Evolutionary conservation across 2,888 invertebrate genomes (phyloP).

Genomic region (Eurytoma californica): DNA sequence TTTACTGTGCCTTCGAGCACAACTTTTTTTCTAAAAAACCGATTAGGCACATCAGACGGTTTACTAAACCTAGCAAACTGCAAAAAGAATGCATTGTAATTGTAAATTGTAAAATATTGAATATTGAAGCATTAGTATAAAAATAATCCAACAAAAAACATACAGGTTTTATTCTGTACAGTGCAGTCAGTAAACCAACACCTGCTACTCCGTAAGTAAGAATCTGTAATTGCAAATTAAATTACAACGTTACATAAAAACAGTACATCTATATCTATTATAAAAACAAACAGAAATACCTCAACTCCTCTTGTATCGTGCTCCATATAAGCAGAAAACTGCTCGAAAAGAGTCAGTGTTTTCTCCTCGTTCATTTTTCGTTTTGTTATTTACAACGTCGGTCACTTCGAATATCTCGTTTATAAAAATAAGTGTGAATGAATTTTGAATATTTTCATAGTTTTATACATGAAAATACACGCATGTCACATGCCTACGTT

Average conservation of each 20-base stretch:
- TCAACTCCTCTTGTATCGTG: constrained; percentile 62
- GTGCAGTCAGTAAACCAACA: constrained; percentile 77
- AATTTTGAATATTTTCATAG: constrained; percentile 41
- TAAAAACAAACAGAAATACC: constrained; percentile 57
- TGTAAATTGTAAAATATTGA: constrained; percentile 24
- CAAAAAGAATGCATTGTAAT: constrained; percentile 54
- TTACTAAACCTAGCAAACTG: constrained; percentile 81
- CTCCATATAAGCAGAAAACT: constrained; percentile 63
- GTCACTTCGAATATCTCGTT: not conserved
- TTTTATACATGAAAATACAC: not conserved
- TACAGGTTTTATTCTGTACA: constrained; percentile 80
- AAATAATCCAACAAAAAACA: constrained; percentile 63
- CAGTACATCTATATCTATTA: not conserved
- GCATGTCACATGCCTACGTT: constrained; percentile 29
- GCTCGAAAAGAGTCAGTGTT: constrained; percentile 58
- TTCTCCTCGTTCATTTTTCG: constrained; percentile 46
- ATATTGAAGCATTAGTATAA: constrained; percentile 15
- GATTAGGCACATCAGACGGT: constrained; percentile 78
- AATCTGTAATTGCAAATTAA: constrained; percentile 75
- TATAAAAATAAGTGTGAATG: constrained; percentile 44
- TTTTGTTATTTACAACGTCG: constrained; percentile 1
- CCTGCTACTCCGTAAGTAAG: constrained; percentile 79
- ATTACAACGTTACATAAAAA: not conserved
- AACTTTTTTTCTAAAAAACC: constrained; percentile 77
- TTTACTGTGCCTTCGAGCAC: constrained; percentile 76